Base-by-base conservation (phyloP, 1,140 invertebrate species). In the Diachasmimorpha longicaudata region DNA sequence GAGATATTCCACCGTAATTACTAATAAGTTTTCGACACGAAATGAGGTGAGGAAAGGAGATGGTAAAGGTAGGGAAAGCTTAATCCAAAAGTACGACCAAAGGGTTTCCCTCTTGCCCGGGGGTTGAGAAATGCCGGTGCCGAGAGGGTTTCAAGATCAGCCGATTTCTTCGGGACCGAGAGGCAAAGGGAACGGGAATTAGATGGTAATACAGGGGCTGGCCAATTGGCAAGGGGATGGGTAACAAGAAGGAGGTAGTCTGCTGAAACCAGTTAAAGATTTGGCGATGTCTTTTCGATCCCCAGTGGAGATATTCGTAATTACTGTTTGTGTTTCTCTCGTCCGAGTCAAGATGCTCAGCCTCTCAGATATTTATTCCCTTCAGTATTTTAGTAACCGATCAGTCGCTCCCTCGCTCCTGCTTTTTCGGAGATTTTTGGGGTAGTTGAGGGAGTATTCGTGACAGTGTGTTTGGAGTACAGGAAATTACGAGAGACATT, bases 271-370 rank as follows among this genome's bases (percentile, higher is more conserved):
- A 87, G 88, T 88, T 87, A 87, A 88, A 88, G 85, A 89, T 89
- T 81, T 89, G 82, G 85, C 86, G 81, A 88, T 88, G 87, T 89
- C 88, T 88, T 87, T 89, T 88, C 88, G 87, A 89, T 89, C 83
- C 83, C 81, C 72, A 77, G 81, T 79, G 82, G 80, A 89, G 87
- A 88, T 89, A 89, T 88, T 86, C 84, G 87, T 89, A 89, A 89
- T 89, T 89, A 88, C 88, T 88, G 87, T 89, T 89, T 89, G 87
- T 88, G 85, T 88, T 89, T 88, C 87, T 88, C 85, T 85, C 84
- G 80, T 82, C 80, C 80, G 72, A 80, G 71, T 77, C 78, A 79
- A 78, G 80, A 25, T 71, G 81, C 68, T 36, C 31, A 78, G 23
- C 67, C 36, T 75, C 72, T 75, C 66, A 76, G 77, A 79, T 84